Base-by-base conservation (phyloP, 1,140 invertebrate genomes). In the Fopius arisanus region DNA sequence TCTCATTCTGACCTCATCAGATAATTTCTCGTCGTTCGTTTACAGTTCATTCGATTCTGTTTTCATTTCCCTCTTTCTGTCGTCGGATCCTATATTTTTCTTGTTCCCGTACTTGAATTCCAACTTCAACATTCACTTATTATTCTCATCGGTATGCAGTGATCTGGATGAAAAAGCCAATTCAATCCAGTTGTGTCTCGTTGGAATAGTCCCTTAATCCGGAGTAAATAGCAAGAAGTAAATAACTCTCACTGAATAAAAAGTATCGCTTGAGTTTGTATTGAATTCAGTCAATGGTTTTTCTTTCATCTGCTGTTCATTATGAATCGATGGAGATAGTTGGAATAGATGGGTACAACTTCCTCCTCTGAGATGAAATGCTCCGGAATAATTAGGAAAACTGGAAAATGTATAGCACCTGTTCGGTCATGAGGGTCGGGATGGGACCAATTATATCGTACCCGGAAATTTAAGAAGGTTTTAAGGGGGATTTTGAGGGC, bases 91-190 rank as follows among this genome's bases (percentile, higher is more conserved):
- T 7, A 59, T 59, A n/a, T 59, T 26, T 28, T 23, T 10, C 54
- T 59, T 59, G 21, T 19, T n/a, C 23, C 54, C 26, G 16, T 19
- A n/a, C 21, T 59, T 51, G 43, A 51, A 51, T 51, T 51, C 5
- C 14, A 16, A 16, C 43, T 14, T 59, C 23, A 59, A 59, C 54
- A 59, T 26, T 23, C 21, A 26, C 23, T 26, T 23, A 10, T 21
- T 19, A 19, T 28, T 59, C 19, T 59, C 54, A 59, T 59, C 54
- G 54, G 54, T 59, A 59, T 59, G 54, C 54, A 59, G 26, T 59
- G 54, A 59, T 59, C 54, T 2, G 19, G 23, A 59, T 59, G 26
- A 59, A 59, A 59, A 26, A 26, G n/a, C 19, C 54, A 59, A 59
- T 59, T 59, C 23, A 23, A 10, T 59, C 19, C 6, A 7, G 23